Base-by-base conservation (phyloP, 2,113 vertebrate species). In the Pseudorectes ferrugineus region DNA sequence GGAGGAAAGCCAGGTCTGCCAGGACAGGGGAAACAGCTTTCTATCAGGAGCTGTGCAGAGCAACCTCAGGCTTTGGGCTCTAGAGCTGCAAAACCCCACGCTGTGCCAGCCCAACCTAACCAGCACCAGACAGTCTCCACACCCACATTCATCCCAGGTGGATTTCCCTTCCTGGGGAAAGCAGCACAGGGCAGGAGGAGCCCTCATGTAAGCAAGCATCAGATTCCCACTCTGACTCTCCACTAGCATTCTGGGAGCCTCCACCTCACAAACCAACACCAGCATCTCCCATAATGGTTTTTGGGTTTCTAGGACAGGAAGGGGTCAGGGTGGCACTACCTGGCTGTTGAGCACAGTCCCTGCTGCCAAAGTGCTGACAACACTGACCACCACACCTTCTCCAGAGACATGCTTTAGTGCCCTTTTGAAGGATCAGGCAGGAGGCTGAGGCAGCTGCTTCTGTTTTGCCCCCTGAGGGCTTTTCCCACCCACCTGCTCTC, bases 331-430 rank as follows among this genome's bases (percentile, higher is more conserved):
- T 46, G 9, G 2, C 1, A 52, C 72, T 79, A 85, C 93, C 88
- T 88, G 79, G 11, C 42, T 61, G 15, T 16, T 0, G 0, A 59
- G 26, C 29, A 22, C 59, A 45, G 10, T 29, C 16, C 11, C 26
- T 72, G 8, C 33, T 55, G 9, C 25, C 0, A 35, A 12, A 48
- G 4, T 0, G 12, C 38, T 57, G 1, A 1, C 1, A 19, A 6
- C 21, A 49, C 14, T 26, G 0, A 25, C 21, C 18, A 10, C 10
- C 7, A 17, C 9, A 5, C 22, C 25, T 26, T 25, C 28, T 73
- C 28, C 5, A 73, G 42, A 14, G 4, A 26, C 12, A 1, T 10
- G 5, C 25, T 28, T 38, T 28, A 9, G 55, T 77, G 28, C 58
- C 58, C 38, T 86, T 92, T 91, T 84, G 18, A 91, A 91, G 22